These are phyloP conservation scores for Drosophila aldrichi DNA, from an alignment of 2,888 invertebrate genomes.

Conservation along the genomic window DNA sequence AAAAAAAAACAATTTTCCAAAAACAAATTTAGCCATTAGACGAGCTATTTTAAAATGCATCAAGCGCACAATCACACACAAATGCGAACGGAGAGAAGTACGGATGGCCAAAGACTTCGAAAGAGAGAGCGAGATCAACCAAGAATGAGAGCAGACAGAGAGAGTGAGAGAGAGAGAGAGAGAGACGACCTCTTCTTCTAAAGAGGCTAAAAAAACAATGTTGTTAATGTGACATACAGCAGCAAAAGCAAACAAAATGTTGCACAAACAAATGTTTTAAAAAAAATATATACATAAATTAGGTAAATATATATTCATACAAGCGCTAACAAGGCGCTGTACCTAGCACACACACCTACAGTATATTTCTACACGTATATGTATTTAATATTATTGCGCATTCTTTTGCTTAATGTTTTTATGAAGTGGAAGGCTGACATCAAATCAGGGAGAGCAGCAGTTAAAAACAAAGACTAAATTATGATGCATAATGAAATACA, in stretches of 20 bases:
- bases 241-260: conserved; percentile 4
- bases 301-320: conserved; percentile 9
- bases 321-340: conserved; percentile 2
- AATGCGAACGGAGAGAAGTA: conserved; percentile 1
- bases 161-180: no score
- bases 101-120: background rate
- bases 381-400: conserved; percentile 1
- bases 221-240: conserved; percentile 60
- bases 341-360: background rate
- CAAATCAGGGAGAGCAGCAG: no score
- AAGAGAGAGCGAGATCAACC: no score
- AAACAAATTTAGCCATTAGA: conserved; percentile 43
- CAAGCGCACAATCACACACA: conserved; percentile 25
- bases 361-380: background rate
- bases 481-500: background rate
- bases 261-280: conserved; percentile 29
- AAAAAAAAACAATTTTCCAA: conserved; percentile 29
- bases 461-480: background rate
- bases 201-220: conserved; percentile 38
- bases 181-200: background rate
- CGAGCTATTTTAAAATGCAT: conserved; percentile 55
- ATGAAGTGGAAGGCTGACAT: background rate
- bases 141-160: no score
- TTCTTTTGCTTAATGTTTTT: conserved; percentile 3
- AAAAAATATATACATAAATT: conserved; percentile 14